Evolutionary conservation across 2,113 vertebrate species (phyloP).

Genomic region (Zapus hudsonius): DNA sequence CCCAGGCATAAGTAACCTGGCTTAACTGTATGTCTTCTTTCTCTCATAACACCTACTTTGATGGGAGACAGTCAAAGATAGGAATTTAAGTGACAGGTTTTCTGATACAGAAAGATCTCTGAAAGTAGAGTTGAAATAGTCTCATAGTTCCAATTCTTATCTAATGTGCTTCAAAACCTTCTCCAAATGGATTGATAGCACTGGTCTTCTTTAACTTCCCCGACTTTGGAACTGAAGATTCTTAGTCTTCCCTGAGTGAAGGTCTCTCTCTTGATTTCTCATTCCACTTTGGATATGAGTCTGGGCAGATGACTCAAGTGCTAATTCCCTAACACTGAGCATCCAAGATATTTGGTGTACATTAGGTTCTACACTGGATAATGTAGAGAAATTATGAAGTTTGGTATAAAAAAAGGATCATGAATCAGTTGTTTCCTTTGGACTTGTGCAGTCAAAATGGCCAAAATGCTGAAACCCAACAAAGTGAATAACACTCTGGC

Average conservation of each 20-base stretch:
- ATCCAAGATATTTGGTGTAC: not conserved
- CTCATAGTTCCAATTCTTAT: not conserved
- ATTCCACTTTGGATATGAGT: not conserved
- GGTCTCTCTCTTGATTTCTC: no score
- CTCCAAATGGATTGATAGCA: not conserved
- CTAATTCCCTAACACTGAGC: not conserved
- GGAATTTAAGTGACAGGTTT: not conserved
- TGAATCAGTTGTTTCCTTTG: not conserved
- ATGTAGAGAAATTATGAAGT: not conserved
- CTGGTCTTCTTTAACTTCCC: not conserved
- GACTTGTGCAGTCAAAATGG: not conserved
- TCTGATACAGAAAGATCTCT: not conserved
- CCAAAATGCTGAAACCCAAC: not conserved
- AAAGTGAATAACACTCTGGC: not conserved
- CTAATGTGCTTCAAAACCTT: not conserved
- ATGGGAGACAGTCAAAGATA: not conserved
- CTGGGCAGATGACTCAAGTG: not conserved
- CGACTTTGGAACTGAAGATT: no score
- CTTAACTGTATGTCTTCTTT: not conserved
- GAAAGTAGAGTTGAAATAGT: not conserved
- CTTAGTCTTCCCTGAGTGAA: no score
- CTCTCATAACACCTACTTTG: not conserved
- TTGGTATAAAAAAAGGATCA: not conserved
- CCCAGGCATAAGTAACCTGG: not conserved
- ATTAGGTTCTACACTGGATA: not conserved